phyloP scores from a whole-genome alignment of 2,797 vertebrate species.

The Gastrophryne carolinensis region DNA sequence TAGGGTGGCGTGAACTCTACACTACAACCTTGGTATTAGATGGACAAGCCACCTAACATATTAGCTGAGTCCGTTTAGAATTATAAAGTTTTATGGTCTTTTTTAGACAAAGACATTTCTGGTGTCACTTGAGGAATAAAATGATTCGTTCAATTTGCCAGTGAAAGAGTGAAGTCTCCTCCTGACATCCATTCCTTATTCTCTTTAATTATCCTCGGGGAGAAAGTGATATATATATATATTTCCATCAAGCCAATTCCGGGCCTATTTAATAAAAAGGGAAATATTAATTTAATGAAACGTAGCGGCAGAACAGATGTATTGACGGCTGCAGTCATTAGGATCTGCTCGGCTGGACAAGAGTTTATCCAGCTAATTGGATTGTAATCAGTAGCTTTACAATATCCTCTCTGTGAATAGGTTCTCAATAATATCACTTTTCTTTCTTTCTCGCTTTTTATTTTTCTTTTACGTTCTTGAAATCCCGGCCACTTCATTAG shows the following conservation, averaged over 20 bases:
- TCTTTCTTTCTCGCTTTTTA: too few species aligned
- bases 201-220: background rate
- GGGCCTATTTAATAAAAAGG: background rate
- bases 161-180: too few species aligned
- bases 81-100: too few species aligned
- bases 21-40: too few species aligned
- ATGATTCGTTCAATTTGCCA: too few species aligned
- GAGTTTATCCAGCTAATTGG: constrained; percentile 3
- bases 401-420: background rate
- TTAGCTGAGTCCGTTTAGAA: too few species aligned
- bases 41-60: too few species aligned
- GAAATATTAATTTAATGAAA: background rate
- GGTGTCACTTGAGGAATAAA: too few species aligned
- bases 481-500: background rate
- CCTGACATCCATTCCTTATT: background rate
- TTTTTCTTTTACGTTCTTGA: background rate
- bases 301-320: background rate
- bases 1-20: too few species aligned
- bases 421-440: background rate
- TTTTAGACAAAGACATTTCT: too few species aligned
- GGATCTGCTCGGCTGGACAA: background rate
- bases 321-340: background rate
- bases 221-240: background rate
- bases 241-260: background rate
- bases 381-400: background rate